phyloP scores from a whole-genome alignment of 92 coral and sea anemone species.

The Paramuricea clavata region DNA sequence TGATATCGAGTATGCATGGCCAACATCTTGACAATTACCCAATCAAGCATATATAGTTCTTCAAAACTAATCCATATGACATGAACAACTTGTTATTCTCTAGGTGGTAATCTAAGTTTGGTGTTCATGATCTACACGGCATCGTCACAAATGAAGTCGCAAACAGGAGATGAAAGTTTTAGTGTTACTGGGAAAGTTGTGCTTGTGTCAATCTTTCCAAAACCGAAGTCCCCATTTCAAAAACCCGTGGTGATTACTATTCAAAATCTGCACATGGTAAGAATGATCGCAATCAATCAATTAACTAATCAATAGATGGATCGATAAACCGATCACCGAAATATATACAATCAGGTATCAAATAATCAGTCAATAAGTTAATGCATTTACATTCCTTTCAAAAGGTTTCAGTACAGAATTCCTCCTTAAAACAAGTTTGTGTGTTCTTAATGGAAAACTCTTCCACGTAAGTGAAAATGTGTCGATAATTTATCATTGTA shows the following conservation, averaged over 20 bases:
- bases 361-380: no score
- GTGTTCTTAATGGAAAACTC: conserved; percentile 24
- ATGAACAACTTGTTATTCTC: neutral
- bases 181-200: conserved; percentile 17
- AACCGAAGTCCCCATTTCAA: neutral
- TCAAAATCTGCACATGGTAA: conserved; percentile 4
- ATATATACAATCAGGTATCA: no score
- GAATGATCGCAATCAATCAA: neutral
- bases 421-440: neutral
- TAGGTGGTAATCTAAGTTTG: conserved; percentile 8
- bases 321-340: no score
- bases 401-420: neutral
- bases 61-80: no score
- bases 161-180: conserved; percentile 9
- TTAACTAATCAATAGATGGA: no score
- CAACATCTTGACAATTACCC: no score
- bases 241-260: conserved; percentile 37
- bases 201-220: conserved; percentile 8
- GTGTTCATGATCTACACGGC: conserved; percentile 48
- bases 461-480: conserved; percentile 6
- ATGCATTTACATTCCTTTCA: neutral
- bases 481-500: neutral
- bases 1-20: no score
- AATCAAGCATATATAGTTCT: no score
- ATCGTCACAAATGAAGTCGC: neutral